These are phyloP conservation scores for Caenorhabditis sinica DNA, from an alignment of 2,888 invertebrate species.

Conservation along the genomic window DNA sequence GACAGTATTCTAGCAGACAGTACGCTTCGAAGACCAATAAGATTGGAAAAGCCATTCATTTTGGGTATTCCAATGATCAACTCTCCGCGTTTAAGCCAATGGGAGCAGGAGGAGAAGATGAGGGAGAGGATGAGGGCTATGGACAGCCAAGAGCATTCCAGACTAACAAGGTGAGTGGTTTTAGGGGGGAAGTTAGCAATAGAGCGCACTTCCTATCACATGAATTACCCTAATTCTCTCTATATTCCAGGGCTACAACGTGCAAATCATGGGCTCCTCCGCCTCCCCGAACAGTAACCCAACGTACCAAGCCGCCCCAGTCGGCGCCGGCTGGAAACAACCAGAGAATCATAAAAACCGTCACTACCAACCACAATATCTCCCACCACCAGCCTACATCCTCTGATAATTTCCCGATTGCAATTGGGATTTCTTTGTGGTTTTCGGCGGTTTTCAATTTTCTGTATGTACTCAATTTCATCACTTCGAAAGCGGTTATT, in stretches of 20 bases:
- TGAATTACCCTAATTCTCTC: neutral
- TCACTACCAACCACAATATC: constrained; percentile 26
- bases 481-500: constrained; percentile 61
- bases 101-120: constrained; percentile 14
- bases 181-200: too few species aligned
- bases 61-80: constrained; percentile 65
- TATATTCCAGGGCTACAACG: constrained; percentile 70
- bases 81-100: constrained; percentile 46
- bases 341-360: constrained; percentile 28
- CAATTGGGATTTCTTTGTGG: constrained; percentile 55
- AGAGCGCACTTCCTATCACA: too few species aligned
- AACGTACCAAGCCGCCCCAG: constrained; percentile 68
- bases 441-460: constrained; percentile 61
- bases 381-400: constrained; percentile 56
- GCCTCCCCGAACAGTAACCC: neutral
- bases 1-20: constrained; percentile 48
- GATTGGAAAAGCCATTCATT: constrained; percentile 33
- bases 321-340: constrained; percentile 58
- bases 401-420: constrained; percentile 6
- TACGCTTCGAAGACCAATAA: constrained; percentile 58
- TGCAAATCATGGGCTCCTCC: constrained; percentile 65
- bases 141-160: constrained; percentile 61
- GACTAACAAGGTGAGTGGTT: constrained; percentile 55
- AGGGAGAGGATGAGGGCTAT: constrained; percentile 8
- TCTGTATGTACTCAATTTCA: constrained; percentile 63